Percentiles rank a stretch among this genome's conserved stretches.
These are phyloP conservation scores for Bos indicus DNA, from an alignment of 2,113 vertebrate species.

Conservation along the genomic window DNA sequence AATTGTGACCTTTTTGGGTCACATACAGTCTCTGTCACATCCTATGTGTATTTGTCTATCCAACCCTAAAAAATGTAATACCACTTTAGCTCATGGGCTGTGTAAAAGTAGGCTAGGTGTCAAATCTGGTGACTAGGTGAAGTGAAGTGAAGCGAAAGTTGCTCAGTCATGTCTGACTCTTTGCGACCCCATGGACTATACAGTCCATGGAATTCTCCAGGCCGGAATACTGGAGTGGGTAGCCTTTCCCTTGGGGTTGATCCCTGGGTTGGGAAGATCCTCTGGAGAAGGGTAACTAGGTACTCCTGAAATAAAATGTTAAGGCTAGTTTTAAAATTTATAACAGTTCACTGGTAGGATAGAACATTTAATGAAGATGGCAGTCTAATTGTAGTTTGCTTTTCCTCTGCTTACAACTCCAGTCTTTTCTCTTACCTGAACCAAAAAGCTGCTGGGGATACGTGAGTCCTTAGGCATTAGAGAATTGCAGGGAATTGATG, in stretches of 20 bases:
- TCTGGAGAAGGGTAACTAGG: not conserved
- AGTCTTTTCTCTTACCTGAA: not conserved
- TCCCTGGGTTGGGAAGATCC: not conserved
- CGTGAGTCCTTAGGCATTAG: not conserved
- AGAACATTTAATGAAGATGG: not conserved
- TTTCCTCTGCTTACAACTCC: not conserved
- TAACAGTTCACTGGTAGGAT: not conserved
- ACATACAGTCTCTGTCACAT: not conserved
- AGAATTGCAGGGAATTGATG: not conserved
- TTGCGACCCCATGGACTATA: not conserved
- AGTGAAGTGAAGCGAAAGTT: not conserved
- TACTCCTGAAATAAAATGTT: not conserved
- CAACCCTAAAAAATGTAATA: not conserved
- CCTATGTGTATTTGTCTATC: rapidly evolving
- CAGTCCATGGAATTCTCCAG: not conserved
- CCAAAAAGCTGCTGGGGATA: not conserved
- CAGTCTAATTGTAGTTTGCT: not conserved
- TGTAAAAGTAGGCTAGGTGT: not conserved
- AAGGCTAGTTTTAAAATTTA: not conserved
- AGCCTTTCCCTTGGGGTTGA: not conserved
- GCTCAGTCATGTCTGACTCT: not conserved
- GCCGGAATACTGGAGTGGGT: not conserved
- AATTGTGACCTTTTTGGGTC: not conserved
- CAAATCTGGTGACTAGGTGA: not conserved
- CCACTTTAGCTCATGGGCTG: not conserved